Conservation (phyloP, 2,797 vertebrate species). For the Lacerta bilineata region DNA sequence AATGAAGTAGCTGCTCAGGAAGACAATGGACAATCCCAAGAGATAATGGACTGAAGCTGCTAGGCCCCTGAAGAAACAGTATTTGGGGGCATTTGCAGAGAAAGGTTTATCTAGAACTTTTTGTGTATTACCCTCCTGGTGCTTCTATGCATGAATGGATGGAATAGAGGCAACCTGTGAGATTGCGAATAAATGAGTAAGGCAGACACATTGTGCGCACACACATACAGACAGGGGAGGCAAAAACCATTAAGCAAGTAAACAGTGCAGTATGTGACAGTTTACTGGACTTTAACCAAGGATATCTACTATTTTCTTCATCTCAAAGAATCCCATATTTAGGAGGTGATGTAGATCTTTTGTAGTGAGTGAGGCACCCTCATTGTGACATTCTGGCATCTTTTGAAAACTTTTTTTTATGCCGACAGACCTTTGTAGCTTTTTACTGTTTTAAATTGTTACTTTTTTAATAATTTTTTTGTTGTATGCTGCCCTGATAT, state of each 20-base stretch:
- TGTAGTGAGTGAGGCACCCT: no score
- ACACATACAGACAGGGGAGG: neutral
- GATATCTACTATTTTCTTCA: neutral
- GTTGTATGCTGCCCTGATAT: no score
- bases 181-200: neutral
- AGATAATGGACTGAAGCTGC: slow-evolving; percentile 15
- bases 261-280: neutral
- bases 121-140: slow-evolving; percentile 28
- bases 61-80: slow-evolving; percentile 12
- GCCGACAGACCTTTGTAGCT: no score
- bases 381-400: no score
- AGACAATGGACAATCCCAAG: slow-evolving; percentile 30
- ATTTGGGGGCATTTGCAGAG: neutral
- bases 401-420: no score
- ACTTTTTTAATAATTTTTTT: no score
- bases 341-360: neutral
- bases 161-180: slow-evolving; percentile 45
- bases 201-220: neutral
- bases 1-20: slow-evolving; percentile 40
- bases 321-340: neutral
- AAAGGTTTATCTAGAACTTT: neutral
- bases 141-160: slow-evolving; percentile 23
- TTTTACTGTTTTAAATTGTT: no score
- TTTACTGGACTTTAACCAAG: neutral
- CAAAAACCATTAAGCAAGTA: slow-evolving; percentile 17